phyloP scores from a whole-genome alignment of 2,888 invertebrate genomes.

The Sylvicola fuscatus region DNA sequence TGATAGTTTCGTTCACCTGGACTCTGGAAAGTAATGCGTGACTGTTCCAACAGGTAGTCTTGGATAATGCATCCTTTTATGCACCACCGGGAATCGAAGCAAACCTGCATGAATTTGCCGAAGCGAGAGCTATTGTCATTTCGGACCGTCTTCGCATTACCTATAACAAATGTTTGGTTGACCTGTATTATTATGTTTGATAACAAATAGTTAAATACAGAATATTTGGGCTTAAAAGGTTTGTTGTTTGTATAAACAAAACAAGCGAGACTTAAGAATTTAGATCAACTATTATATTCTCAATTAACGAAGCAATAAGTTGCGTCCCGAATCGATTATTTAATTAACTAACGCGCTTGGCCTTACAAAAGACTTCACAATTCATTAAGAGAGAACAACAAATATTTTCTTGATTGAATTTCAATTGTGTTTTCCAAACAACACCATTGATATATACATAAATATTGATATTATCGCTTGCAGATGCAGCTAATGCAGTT shows the following conservation, averaged over 20 bases:
- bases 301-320: too few relatives aligned
- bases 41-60: conserved; percentile 78
- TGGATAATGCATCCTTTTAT: conserved; percentile 83
- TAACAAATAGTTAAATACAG: too few relatives aligned
- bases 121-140: conserved; percentile 87
- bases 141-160: conserved; percentile 81
- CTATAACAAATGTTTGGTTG: conserved; percentile 27
- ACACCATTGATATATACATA: neutral
- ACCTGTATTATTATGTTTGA: neutral
- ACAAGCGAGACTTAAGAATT: too few relatives aligned
- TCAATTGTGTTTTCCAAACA: conserved; percentile 1
- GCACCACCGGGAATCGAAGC: conserved; percentile 71
- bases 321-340: too few relatives aligned
- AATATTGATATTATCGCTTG: neutral
- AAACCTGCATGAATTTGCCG: conserved; percentile 91
- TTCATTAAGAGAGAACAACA: neutral
- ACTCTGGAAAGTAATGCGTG: conserved; percentile 76
- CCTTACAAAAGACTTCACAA: too few relatives aligned
- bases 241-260: too few relatives aligned
- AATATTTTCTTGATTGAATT: conserved; percentile 2
- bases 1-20: conserved; percentile 77
- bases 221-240: too few relatives aligned
- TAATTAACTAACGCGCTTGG: too few relatives aligned
- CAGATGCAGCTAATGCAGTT: too few relatives aligned
- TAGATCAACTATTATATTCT: too few relatives aligned